These are phyloP conservation scores for Agrotis exclamationis DNA, from an alignment of 2,888 invertebrate species.

Conservation along the genomic window DNA sequence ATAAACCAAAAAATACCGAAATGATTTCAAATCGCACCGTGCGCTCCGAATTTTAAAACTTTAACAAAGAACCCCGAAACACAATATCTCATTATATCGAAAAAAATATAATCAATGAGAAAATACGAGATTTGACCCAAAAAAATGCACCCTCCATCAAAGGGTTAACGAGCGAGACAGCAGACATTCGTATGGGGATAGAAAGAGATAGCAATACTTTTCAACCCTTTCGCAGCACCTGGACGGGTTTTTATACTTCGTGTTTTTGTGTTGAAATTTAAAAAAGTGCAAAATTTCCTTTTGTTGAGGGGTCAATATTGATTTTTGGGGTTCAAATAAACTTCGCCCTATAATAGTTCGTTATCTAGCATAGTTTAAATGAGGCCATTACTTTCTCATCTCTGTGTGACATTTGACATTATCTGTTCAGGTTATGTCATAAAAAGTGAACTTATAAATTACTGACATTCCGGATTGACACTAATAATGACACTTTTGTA, in stretches of 20 bases:
- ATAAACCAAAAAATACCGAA: conserved; percentile 66
- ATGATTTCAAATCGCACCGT: conserved; percentile 69
- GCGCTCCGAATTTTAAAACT: conserved; percentile 77
- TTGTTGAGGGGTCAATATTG: conserved; percentile 88
- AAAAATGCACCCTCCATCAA: conserved; percentile 84
- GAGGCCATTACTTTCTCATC: conserved; percentile 83
- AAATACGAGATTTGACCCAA: conserved; percentile 89
- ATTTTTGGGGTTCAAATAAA: conserved; percentile 82
- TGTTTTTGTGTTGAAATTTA: conserved; percentile 83
- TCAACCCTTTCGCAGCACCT: conserved; percentile 89
- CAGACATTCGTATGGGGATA: conserved; percentile 55
- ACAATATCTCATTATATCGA: conserved; percentile 89
- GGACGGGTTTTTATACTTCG: conserved; percentile 79
- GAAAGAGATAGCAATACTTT: conserved; percentile 70
- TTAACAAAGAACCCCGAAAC: conserved; percentile 79
- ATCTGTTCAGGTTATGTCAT: conserved; percentile 9
- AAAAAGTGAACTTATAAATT: conserved; percentile 35
- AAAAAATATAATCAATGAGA: conserved; percentile 86
- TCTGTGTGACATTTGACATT: conserved; percentile 69
- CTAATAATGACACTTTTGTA: not conserved
- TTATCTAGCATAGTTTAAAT: conserved; percentile 82
- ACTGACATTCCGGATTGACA: conserved; percentile 1
- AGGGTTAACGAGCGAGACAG: conserved; percentile 84
- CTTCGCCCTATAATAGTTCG: conserved; percentile 84
- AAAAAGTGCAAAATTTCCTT: conserved; percentile 89